Base-by-base conservation (phyloP, 2,113 vertebrate species). In the Mobula hypostoma region DNA sequence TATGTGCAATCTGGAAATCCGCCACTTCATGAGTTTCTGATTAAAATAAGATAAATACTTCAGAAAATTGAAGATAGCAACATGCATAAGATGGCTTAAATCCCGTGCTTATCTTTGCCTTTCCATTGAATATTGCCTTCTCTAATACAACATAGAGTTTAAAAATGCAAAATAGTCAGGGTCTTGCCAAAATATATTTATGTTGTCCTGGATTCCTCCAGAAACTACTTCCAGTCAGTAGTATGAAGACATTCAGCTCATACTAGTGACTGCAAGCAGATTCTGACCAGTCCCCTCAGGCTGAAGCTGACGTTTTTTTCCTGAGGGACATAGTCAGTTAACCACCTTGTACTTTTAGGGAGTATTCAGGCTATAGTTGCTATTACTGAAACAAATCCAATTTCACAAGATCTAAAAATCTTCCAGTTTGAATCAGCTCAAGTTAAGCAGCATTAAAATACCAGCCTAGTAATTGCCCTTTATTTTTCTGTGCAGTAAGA, bases 371-470 rank as follows among this genome's bases (percentile, higher is more conserved):
- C 27, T 87, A n/a, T 68, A n/a, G 15, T 32, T 5, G 63, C 9
- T 66, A 8, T 90, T 90, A 17, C 85, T 90, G 85, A 66, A 90
- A 66, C n/a, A 90, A 90, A 68, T 32, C 5, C 61, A 68, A 63
- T 90, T n/a, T 90, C 85, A 90, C 61, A 90, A 66, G 85, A 88
- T 63, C 58, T 58, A 87, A 8, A 61, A 61, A 11, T 87, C 83
- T 87, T 87, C 8, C 61, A 87, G 27, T 4, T n/a, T 63, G 40
- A 58, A 88, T 90, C 58, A 19, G n/a, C 29, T 32, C n/a, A 32
- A 32, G 15, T 68, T 90, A 90, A 90, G 85, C 61, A 66, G 29
- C n/a, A 66, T 90, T 66, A 90, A 90, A 66, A 90, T 90, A 68
- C 61, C 85, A 90, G 85, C 29, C 61, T 19, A 15, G 29, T 90